phyloP scores from a whole-genome alignment of 1,140 invertebrate species.

The Pseudomyrmex sp. region DNA sequence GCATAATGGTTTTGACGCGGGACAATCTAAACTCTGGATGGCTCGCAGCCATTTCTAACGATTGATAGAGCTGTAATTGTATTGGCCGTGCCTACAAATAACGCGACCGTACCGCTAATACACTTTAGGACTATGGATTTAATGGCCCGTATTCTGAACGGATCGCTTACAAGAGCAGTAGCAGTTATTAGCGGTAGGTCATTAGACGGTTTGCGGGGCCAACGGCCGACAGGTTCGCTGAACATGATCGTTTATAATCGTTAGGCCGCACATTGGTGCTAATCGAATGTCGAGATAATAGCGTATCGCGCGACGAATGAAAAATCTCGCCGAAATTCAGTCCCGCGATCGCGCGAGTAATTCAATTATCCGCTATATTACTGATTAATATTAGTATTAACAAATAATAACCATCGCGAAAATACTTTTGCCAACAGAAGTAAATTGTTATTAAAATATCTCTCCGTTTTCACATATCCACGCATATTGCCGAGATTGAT shows the following conservation, averaged over 20 bases:
- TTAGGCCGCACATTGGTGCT: conserved; percentile 70
- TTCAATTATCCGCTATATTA: conserved; percentile 27
- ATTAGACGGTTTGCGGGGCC: conserved; percentile 72
- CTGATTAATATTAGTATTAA: conserved; percentile 21
- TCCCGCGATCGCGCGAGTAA: conserved; percentile 23
- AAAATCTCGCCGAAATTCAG: conserved; percentile 42
- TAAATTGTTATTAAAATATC: conserved; percentile 15
- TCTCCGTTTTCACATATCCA: conserved; percentile 7
- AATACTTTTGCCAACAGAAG: conserved; percentile 11
- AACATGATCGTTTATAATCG: conserved; percentile 73
- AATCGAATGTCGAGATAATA: conserved; percentile 72
- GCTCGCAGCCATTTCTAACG: conserved; percentile 49
- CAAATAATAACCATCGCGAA: conserved; percentile 41
- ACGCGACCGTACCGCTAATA: conserved; percentile 68
- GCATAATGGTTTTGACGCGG: conserved; percentile 24
- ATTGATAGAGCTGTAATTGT: conserved; percentile 59
- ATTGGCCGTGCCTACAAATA: conserved; percentile 64
- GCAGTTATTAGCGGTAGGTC: conserved; percentile 73
- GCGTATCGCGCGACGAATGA: conserved; percentile 40
- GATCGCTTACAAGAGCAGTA: conserved; percentile 73
- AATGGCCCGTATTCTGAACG: conserved; percentile 73
- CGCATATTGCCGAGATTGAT: conserved; percentile 1
- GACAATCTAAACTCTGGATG: conserved; percentile 44
- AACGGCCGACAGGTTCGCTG: conserved; percentile 73
- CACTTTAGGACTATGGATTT: conserved; percentile 71